These are phyloP conservation scores for Bombus affinis DNA, from an alignment of 1,140 invertebrate genomes.

Conservation along the genomic window DNA sequence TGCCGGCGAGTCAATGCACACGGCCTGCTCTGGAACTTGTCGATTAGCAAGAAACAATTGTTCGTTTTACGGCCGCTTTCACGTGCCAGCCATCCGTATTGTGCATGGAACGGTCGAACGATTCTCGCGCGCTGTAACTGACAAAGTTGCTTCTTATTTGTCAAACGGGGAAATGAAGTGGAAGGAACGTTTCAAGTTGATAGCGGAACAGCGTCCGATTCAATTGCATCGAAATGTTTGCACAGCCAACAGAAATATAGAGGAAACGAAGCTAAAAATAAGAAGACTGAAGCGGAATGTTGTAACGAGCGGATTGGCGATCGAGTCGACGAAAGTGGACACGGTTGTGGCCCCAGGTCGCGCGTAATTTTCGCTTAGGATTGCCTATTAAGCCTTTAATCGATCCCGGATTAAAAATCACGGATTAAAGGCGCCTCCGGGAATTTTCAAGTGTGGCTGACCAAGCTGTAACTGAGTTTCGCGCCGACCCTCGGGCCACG, in stretches of 20 bases:
- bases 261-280: not conserved
- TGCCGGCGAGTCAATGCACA: constrained; percentile 11
- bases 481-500: constrained; percentile 71
- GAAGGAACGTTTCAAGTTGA: not conserved
- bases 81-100: not conserved
- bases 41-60: constrained; percentile 26
- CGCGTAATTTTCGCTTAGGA: constrained; percentile 57
- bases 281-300: not conserved
- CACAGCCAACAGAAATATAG: not conserved
- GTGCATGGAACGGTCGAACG: not conserved
- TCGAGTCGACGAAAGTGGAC: not conserved
- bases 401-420: constrained; percentile 76
- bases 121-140: not conserved
- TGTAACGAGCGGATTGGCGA: not conserved
- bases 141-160: constrained; percentile 16
- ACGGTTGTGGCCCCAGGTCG: not conserved
- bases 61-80: not conserved
- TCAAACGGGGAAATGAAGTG: not conserved
- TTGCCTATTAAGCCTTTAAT: constrained; percentile 74
- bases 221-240: too few species aligned
- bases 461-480: constrained; percentile 79
- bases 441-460: constrained; percentile 70
- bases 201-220: too few species aligned
- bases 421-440: constrained; percentile 73
- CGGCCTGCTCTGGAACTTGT: not conserved